phyloP scores from a whole-genome alignment of 2,113 vertebrate species.

The Eonycteris spelaea region DNA sequence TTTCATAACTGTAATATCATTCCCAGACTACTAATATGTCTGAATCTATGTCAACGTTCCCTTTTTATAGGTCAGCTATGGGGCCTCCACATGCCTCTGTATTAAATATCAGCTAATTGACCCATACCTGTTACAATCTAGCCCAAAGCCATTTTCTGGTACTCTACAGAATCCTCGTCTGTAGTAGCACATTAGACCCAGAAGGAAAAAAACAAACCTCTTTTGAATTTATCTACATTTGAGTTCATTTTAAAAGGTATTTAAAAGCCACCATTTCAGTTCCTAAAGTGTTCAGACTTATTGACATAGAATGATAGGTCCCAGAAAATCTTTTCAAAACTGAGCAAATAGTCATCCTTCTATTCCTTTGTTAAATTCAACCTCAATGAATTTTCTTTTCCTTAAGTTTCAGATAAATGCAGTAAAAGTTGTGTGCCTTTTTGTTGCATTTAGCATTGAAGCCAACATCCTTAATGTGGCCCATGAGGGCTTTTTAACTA shows the following conservation, averaged over 20 bases:
- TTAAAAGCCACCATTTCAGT: constrained; percentile 24
- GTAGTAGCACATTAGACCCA: background rate
- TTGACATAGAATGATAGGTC: background rate
- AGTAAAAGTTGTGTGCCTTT: background rate
- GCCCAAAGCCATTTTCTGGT: background rate
- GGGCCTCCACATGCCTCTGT: background rate
- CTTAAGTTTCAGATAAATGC: constrained; percentile 18
- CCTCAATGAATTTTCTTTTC: constrained; percentile 1
- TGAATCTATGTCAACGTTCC: background rate
- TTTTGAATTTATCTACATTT: constrained; percentile 16
- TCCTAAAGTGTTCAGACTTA: background rate
- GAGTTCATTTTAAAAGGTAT: background rate
- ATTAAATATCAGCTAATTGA: background rate
- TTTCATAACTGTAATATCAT: background rate
- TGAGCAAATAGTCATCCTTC: background rate
- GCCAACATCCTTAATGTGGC: background rate
- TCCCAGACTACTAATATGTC: background rate
- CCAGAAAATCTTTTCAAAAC: constrained; percentile 40
- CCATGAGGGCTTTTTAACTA: background rate
- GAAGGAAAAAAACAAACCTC: background rate
- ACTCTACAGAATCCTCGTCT: background rate
- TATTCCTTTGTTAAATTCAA: background rate
- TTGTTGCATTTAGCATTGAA: background rate
- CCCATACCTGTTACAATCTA: background rate
- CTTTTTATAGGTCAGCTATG: background rate